These are phyloP conservation scores for Arrhopalites spinosus DNA, from an alignment of 2,888 invertebrate species.

Conservation along the genomic window DNA sequence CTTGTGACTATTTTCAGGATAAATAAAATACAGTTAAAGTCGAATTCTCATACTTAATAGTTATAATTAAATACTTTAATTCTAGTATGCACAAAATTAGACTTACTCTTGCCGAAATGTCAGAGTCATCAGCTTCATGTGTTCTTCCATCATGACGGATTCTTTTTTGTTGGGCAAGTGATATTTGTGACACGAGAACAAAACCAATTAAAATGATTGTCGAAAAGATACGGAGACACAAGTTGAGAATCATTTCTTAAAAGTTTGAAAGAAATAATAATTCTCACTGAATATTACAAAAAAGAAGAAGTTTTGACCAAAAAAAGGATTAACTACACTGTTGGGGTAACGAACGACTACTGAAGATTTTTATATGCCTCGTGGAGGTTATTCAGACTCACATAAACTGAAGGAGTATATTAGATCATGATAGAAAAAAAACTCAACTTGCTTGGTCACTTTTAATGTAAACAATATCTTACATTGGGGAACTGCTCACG, in stretches of 20 bases:
- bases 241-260: no score
- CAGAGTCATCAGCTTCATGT: not conserved
- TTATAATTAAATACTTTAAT: not conserved
- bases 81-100: not conserved
- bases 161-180: no score
- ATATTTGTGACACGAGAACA: no score
- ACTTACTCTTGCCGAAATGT: not conserved
- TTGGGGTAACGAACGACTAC: not conserved
- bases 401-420: not conserved
- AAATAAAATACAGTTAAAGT: not conserved
- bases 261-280: not conserved
- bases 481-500: not conserved
- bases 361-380: no score
- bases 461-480: conserved; percentile 13
- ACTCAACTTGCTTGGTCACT: conserved; percentile 31
- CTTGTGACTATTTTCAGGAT: not conserved
- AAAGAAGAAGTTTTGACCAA: not conserved
- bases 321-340: not conserved
- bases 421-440: conserved; percentile 15
- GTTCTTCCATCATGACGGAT: no score
- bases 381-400: not conserved
- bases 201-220: no score
- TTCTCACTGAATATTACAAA: not conserved
- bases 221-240: no score
- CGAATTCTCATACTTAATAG: not conserved